Conservation (phyloP, 2,113 vertebrate species). For the Chlorodrepanis virens region DNA sequence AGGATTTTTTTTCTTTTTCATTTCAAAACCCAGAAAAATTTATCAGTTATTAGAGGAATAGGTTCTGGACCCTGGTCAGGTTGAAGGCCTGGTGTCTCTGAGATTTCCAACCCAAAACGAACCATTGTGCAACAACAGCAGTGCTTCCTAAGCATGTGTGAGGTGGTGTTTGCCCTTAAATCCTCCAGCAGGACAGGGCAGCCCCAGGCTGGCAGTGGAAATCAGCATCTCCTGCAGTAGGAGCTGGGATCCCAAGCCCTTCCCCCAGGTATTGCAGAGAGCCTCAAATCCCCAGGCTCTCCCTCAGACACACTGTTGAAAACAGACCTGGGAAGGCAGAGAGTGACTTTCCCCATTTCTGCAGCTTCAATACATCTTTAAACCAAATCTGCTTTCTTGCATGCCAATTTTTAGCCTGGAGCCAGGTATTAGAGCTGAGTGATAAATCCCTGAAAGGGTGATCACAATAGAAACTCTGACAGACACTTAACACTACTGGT, state of each 20-base stretch:
- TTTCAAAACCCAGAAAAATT: background rate
- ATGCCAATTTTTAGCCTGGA: slow-evolving; percentile 67
- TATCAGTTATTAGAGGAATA: background rate
- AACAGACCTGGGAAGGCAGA: background rate
- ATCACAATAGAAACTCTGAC: slow-evolving; percentile 63
- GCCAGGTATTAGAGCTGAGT: slow-evolving; percentile 68
- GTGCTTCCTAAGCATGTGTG: background rate
- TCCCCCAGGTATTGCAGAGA: accelerated
- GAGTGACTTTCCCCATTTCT: slow-evolving; percentile 8
- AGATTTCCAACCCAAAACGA: background rate
- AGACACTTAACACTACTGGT: slow-evolving; percentile 48
- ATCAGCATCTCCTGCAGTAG: background rate
- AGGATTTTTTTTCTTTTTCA: background rate
- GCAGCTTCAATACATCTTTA: slow-evolving; percentile 32
- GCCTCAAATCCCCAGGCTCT: background rate
- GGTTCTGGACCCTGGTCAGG: background rate
- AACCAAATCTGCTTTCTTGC: slow-evolving; percentile 57
- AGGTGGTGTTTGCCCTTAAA: background rate
- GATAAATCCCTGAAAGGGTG: slow-evolving; percentile 71
- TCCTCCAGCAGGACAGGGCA: no score
- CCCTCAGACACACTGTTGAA: background rate
- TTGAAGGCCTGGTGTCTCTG: background rate
- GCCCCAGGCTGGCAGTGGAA: background rate
- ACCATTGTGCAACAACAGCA: background rate
- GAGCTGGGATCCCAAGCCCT: accelerated